A percentile compares a stretch with the other conserved stretches of the same genome.
These are phyloP conservation scores for Dyspetes luteomarginatus DNA, from an alignment of 2,888 invertebrate species.

Conservation along the genomic window DNA sequence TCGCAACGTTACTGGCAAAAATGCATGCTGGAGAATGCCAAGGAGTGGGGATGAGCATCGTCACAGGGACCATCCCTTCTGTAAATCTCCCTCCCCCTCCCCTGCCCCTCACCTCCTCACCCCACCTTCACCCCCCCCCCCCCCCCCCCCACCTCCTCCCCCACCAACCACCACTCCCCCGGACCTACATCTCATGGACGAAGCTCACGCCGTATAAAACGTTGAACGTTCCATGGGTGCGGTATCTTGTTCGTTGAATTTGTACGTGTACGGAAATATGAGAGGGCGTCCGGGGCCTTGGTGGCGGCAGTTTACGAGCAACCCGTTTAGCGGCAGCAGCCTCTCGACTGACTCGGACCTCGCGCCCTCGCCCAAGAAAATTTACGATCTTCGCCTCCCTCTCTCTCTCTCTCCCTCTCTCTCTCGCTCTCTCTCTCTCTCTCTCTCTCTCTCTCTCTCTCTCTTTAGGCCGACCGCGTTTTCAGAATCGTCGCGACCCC, in stretches of 20 bases:
- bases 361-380: conserved; percentile 31
- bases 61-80: not conserved
- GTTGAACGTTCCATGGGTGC: conserved; percentile 10
- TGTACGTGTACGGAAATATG: conserved; percentile 71
- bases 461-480: not conserved
- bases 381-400: conserved; percentile 48
- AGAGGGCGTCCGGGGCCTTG: conserved; percentile 59
- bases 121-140: not conserved
- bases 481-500: not conserved
- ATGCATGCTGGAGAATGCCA: conserved; percentile 47
- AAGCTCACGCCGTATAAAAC: not conserved
- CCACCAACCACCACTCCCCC: not conserved
- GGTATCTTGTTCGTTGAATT: conserved; percentile 73
- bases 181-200: not conserved
- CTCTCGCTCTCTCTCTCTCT: conserved; percentile 9
- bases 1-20: conserved; percentile 56
- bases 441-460: not conserved
- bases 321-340: conserved; percentile 62
- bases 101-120: not conserved
- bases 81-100: not conserved
- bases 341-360: conserved; percentile 9
- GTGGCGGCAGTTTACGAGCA: conserved; percentile 64
- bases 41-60: conserved; percentile 15
- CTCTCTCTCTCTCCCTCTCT: conserved; percentile 4
- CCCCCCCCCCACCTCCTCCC: not conserved